Evolutionary conservation across 2,113 vertebrate species (phyloP).

Genomic region (Prunella fulvescens): DNA sequence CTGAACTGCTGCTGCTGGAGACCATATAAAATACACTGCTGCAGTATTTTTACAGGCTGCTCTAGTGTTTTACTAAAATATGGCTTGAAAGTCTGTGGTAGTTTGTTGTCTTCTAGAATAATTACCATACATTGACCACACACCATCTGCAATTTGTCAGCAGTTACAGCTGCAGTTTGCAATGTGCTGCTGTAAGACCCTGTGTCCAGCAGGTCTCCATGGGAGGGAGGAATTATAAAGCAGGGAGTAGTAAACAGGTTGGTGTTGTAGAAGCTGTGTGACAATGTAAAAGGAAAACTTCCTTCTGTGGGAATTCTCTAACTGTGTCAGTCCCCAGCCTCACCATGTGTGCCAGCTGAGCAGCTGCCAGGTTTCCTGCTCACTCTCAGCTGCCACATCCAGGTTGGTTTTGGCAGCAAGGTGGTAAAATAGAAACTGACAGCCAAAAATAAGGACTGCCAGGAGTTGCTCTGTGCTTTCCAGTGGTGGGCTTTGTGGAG

Average conservation of each 20-base stretch:
- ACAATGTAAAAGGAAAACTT: not conserved
- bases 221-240: not conserved
- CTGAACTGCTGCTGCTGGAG: not conserved
- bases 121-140: not conserved
- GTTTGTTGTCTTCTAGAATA: not conserved
- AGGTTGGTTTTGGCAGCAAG: not conserved
- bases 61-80: not conserved
- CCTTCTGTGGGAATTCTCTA: not conserved
- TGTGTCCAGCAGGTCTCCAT: not conserved
- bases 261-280: not conserved
- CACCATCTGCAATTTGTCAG: not conserved
- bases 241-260: not conserved
- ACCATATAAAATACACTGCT: not conserved
- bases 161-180: not conserved
- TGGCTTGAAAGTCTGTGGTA: not conserved
- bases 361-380: not conserved
- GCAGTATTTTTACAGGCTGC: not conserved
- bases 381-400: not conserved
- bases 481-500: not conserved
- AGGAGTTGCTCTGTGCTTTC: not conserved
- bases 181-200: not conserved
- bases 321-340: not conserved
- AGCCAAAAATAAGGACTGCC: not conserved
- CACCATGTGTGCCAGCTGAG: fast-evolving
- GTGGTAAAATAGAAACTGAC: not conserved